Evolutionary conservation across 1,140 invertebrate genomes (phyloP), one percentile per base, ranked within the genome.

Genomic region (Cheumatopsyche charites): DNA sequence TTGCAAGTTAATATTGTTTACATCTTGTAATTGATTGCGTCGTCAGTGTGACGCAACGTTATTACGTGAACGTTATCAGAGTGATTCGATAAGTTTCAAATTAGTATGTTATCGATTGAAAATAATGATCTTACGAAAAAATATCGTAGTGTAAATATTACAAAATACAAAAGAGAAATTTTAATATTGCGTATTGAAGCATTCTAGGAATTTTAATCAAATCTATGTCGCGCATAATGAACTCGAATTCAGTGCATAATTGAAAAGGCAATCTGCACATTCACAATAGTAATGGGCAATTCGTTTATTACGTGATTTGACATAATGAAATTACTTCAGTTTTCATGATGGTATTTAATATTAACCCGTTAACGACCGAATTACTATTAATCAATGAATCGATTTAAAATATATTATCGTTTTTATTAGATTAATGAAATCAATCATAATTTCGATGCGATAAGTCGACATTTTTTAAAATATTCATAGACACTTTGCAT

Each of bases 161-260:
- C n/a, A n/a, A n/a, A n/a, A n/a, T n/a, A n/a, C n/a, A n/a, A n/a
- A n/a, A n/a, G n/a, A n/a, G n/a, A n/a, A n/a, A n/a, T n/a, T n/a
- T n/a, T n/a, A n/a, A n/a, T n/a, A 4, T 36, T 36, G 29, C 29
- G 9, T 36, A 36, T 36, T 36, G 29, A 36, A 36, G 29, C 19
- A 55, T 21, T 58, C 21, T 19, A 23, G 23, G 55, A 58, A 58
- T 58, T 58, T 58, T 58, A 58, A 58, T 58, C 55, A 58, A 58
- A 25, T 58, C 55, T 23, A 19, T 58, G 23, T 58, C 55, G 23
- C 9, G 23, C 25, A 25, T 58, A 58, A 58, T 58, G 55, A 58
- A 23, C 11, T 25, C 55, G 23, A 58, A 58, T 58, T 58, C 21
- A 25, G 55, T 23, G 55, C 55, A 23, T 58, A 58, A 58, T 58